Evolutionary conservation across 2,113 vertebrate genomes (phyloP).

Genomic region (Bufo gargarizans): DNA sequence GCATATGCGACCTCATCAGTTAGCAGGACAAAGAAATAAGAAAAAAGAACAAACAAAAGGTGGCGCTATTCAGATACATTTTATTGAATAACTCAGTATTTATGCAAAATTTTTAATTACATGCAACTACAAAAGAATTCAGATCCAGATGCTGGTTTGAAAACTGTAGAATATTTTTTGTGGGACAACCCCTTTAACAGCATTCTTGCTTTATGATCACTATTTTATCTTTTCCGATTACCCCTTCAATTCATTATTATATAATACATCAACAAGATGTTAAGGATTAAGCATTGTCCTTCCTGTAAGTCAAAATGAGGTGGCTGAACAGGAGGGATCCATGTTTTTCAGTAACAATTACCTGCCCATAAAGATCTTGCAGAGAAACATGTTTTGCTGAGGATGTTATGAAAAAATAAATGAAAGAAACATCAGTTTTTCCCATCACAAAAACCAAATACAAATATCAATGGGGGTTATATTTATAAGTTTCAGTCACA

Average conservation of each 20-base stretch:
- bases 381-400: constrained; percentile 30
- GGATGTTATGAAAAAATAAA: constrained; percentile 42
- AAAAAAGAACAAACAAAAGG: no score
- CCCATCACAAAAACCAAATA: constrained; percentile 26
- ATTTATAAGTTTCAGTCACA: constrained; percentile 11
- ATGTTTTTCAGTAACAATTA: constrained; percentile 8
- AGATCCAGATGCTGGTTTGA: no score
- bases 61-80: no score
- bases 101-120: no score
- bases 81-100: no score
- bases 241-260: not conserved
- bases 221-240: not conserved
- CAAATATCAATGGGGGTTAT: constrained; percentile 25
- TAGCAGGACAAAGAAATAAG: no score
- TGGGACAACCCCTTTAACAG: no score
- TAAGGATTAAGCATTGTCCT: not conserved
- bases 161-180: no score
- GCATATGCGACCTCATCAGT: no score
- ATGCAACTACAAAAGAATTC: no score
- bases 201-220: no score
- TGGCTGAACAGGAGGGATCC: not conserved
- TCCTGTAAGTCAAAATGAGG: not conserved
- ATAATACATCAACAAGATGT: not conserved
- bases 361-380: not conserved
- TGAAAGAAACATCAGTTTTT: constrained; percentile 21